Base-by-base conservation (phyloP, 2,888 invertebrate species). In the Pteria penguin region DNA sequence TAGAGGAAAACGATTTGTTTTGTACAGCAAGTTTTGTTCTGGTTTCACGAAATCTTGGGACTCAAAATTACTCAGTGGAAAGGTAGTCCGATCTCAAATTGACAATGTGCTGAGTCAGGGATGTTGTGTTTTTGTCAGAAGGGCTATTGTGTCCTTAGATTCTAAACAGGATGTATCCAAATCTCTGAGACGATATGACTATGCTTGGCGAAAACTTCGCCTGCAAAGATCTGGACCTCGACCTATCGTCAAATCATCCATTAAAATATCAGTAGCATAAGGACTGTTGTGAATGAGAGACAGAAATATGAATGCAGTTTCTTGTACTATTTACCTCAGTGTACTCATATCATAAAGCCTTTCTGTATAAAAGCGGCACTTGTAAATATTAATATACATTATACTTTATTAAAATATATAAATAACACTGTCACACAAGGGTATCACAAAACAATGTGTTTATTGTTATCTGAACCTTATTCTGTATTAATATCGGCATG, bases 171-270 rank as follows among this genome's bases (percentile, higher is more conserved):
- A 8, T 14, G 27, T 66, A 5, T 33, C n/a, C 22, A 45, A 36
- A 14, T 60, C 78, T 24, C 29, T 84, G 32, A 57, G 36, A 27
- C 71, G 80, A 54, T 86, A 83, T 67, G 83, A 84, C 69, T 84
- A 84, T 67, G 81, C 83, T 0, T 84, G 83, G 84, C 79, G 69
- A 36, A 32, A 71, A 8, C 32, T 74, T 27, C 33, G 75, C 26
- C 73, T 71, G 32, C 45, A 52, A 31, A 60, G 76, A 18, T 54
- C 62, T 1, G 22, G 33, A 11, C 74, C 68, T n/a, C 36, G 79
- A 55, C 2, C 24, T 45, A 60, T 76, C 3, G 22, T 45, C 1
- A 52, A 66, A 57, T 32, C 58, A 3, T 58, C 57, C 14, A 24
- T 72, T 1, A 36, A 63, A 55, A 26, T 63, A 14, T 72, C 63